Evolutionary conservation across 2,113 vertebrate species (phyloP).

Genomic region (Poicephalus meyeri): DNA sequence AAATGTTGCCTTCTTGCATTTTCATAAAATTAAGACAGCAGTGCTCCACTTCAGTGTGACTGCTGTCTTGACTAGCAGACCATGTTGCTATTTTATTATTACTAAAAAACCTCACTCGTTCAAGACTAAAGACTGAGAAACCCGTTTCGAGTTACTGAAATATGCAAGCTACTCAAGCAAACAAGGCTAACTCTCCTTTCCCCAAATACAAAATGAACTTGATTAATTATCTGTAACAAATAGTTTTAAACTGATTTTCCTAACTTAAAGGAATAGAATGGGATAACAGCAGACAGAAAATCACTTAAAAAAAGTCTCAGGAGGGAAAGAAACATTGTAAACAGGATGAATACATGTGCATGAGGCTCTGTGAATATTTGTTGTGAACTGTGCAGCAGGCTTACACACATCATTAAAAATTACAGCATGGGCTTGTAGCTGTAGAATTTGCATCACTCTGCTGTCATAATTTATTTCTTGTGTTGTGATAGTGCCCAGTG

Average conservation of each 20-base stretch:
- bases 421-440: not conserved
- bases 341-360: not conserved
- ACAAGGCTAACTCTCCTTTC: not conserved
- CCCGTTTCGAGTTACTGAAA: not conserved
- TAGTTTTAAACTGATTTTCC: not conserved
- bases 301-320: not conserved
- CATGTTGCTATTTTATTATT: not conserved
- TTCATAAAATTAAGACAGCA: not conserved
- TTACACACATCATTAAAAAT: not conserved
- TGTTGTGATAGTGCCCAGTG: slow-evolving; percentile 9
- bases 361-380: not conserved
- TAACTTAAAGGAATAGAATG: not conserved
- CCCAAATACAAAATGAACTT: not conserved
- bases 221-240: not conserved
- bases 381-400: not conserved
- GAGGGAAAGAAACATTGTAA: not conserved
- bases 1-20: not conserved
- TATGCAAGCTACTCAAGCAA: not conserved
- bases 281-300: not conserved
- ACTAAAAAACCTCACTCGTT: not conserved
- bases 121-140: not conserved
- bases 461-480: slow-evolving; percentile 22
- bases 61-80: not conserved
- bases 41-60: not conserved
- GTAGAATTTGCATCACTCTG: not conserved